Evolutionary conservation across 2,888 invertebrate species (phyloP), one percentile per base, ranked within the genome.

Genomic region (Amorpha juglandis): DNA sequence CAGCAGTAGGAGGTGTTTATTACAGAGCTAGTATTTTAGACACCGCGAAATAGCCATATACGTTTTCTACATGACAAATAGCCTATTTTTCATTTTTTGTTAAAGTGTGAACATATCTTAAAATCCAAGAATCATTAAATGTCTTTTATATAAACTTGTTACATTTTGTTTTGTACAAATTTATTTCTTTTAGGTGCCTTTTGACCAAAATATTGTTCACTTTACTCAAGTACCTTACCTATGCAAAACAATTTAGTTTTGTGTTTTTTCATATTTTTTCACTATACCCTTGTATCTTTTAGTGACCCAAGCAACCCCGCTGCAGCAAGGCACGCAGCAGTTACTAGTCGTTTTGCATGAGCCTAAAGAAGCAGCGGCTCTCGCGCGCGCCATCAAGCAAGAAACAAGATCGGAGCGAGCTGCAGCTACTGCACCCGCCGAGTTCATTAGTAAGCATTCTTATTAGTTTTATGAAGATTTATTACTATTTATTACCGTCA

Each of bases 351-450:
- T 94, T 35, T 83, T 94, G 2, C 93, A 93, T 77, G 93, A 94
- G 82, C 91, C 94, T 4, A 92, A 93, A 81, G 88, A 94, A 74
- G 88, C 94, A 68, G 86, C 92, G 0, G 89, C 93, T 0, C 71
- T 94, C 14, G 93, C 94, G 12, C 90, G 94, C 50, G 94, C 94
- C 69, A 91, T 93, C 76, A 95, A 95, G 68, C 94, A 95, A 73
- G 95, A 95, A 75, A 86, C 80, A 8, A 83, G 94, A 2, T 83
- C 86, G 65, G 94, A 94, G 51, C 90, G 94, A n/a, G 80, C 87
- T 64, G 76, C 74, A 1, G 71, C 77, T 58, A 75, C 80, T 6
- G 81, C 80, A 9, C 84, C 88, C 2, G 87, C 90, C 0, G 92
- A 93, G 74, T 92, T 87, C 62, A 93, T 93, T 51, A 93, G 92